phyloP scores from a whole-genome alignment of 1,140 invertebrate species.

The Zelostemma sp. region DNA sequence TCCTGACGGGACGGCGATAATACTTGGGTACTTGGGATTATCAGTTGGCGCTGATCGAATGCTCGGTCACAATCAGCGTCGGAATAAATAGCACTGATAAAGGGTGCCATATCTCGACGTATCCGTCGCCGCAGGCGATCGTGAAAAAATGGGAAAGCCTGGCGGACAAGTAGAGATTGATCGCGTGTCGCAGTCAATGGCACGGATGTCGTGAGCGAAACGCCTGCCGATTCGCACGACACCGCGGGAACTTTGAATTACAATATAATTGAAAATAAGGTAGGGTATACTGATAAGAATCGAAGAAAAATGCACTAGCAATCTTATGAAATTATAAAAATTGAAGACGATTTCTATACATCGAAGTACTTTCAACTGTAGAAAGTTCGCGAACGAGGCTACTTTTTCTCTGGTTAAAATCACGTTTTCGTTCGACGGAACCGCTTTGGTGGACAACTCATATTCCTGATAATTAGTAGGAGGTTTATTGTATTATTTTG shows the following conservation, averaged over 20 bases:
- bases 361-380: background rate
- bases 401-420: too few species aligned
- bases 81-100: constrained; percentile 3
- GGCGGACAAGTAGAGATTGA: background rate
- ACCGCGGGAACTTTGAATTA: background rate
- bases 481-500: too few species aligned
- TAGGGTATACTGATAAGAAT: background rate
- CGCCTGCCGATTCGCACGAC: background rate
- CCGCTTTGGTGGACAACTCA: too few species aligned
- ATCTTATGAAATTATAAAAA: background rate
- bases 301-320: background rate
- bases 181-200: constrained; percentile 1
- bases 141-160: background rate
- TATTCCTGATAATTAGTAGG: too few species aligned
- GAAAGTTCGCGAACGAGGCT: background rate
- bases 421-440: too few species aligned
- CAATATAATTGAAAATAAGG: background rate
- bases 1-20: background rate
- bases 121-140: constrained; percentile 1
- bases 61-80: background rate
- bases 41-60: constrained; percentile 1
- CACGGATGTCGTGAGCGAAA: too few species aligned
- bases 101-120: constrained; percentile 1
- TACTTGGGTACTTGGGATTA: background rate
- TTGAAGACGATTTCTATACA: background rate